Evolutionary conservation across 2,797 vertebrate species (phyloP).

Genomic region (Kryptopterus vitreolus): DNA sequence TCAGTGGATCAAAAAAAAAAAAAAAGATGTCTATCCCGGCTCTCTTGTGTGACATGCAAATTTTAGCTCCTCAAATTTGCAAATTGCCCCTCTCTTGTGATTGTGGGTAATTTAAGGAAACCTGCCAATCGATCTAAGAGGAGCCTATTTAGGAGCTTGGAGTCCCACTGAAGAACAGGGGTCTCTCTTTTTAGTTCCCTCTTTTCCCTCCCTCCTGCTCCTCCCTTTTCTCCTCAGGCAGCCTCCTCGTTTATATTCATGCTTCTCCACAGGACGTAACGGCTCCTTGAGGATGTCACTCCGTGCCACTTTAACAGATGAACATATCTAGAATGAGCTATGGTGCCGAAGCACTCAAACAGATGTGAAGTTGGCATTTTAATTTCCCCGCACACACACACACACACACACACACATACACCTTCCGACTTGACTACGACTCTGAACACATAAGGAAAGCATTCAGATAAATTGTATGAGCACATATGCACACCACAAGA

Average conservation of each 20-base stretch:
- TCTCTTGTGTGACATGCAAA: conserved; percentile 44
- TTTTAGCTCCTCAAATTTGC: conserved; percentile 53
- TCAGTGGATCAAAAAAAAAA: conserved; percentile 25
- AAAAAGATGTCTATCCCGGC: conserved; percentile 15
- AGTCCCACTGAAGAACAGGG: conserved; percentile 46
- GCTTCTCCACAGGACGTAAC: conserved; percentile 63
- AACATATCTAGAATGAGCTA: conserved; percentile 68
- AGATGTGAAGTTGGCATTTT: conserved; percentile 67
- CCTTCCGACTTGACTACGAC: conserved; percentile 20
- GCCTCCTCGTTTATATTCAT: conserved; percentile 67
- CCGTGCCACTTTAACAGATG: conserved; percentile 70
- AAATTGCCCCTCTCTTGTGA: conserved; percentile 48
- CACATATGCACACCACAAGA: conserved; percentile 8
- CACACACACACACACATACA: conserved; percentile 25
- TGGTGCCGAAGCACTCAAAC: conserved; percentile 60
- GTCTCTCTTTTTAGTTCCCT: conserved; percentile 34
- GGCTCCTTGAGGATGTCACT: conserved; percentile 69
- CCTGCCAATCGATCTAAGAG: conserved; percentile 54
- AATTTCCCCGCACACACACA: conserved; percentile 52
- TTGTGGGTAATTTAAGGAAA: conserved; percentile 60
- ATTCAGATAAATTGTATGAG: conserved; percentile 29
- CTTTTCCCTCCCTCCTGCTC: conserved; percentile 20
- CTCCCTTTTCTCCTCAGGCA: conserved; percentile 53
- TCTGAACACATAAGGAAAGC: background rate
- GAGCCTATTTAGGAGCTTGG: conserved; percentile 51